Conservation (phyloP, 2,888 invertebrate species). For the Monochamus alternatus region DNA sequence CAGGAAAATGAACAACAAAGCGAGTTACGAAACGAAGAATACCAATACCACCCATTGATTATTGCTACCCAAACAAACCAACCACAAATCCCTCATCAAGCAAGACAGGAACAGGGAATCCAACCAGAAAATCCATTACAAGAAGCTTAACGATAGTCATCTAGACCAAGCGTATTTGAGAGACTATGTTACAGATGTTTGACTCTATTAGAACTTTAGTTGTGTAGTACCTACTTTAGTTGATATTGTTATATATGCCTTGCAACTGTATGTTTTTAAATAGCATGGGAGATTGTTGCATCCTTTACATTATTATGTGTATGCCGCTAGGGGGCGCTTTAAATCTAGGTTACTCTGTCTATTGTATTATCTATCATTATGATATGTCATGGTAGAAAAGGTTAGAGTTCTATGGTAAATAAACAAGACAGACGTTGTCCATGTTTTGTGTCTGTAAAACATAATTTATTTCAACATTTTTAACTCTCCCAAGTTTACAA, state of each 20-base stretch:
- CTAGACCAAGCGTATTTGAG: not conserved
- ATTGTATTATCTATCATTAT: too few relatives aligned
- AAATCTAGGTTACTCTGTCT: too few relatives aligned
- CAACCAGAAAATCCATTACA: not conserved
- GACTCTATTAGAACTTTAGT: not conserved
- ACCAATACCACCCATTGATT: not conserved
- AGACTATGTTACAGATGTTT: conserved; percentile 1
- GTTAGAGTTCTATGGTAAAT: too few relatives aligned
- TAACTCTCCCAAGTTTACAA: too few relatives aligned
- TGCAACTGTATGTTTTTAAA: not conserved
- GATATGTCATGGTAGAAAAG: too few relatives aligned
- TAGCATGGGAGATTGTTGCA: not conserved
- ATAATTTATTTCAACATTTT: too few relatives aligned
- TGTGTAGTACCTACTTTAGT: too few relatives aligned
- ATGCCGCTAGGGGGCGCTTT: too few relatives aligned
- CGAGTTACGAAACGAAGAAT: not conserved
- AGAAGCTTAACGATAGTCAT: not conserved
- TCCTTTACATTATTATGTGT: too few relatives aligned
- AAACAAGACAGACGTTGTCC: too few relatives aligned
- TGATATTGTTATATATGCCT: not conserved
- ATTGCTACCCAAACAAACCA: not conserved
- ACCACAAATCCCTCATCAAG: not conserved
- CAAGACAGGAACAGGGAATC: not conserved
- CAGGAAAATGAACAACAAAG: not conserved
- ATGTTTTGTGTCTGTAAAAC: too few relatives aligned